A percentile compares a stretch with the other conserved stretches of the same genome.
Evolutionary conservation across 2,888 invertebrate genomes (phyloP).

Genomic region (Nomada ruficornis): DNA sequence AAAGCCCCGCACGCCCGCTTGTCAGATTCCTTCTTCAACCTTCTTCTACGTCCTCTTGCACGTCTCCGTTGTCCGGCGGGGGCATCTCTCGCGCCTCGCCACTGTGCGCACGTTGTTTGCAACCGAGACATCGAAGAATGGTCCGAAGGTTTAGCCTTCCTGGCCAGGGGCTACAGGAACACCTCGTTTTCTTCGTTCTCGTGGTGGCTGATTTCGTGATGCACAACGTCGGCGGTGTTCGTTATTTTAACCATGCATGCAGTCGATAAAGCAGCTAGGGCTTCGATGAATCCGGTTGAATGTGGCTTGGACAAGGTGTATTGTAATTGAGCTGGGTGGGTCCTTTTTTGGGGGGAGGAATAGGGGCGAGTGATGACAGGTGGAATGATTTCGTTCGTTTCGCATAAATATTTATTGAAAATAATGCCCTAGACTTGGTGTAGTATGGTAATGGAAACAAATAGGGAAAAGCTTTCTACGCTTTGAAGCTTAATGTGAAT

Average conservation of each 20-base stretch:
- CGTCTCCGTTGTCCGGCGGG: neutral
- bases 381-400: too few species aligned
- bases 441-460: too few species aligned
- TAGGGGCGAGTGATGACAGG: too few species aligned
- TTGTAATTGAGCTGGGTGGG: too few species aligned
- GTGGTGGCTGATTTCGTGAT: neutral
- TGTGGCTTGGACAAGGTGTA: neutral
- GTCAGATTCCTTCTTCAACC: conserved; percentile 59
- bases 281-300: neutral
- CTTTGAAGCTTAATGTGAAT: too few species aligned
- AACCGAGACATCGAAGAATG: conserved; percentile 13
- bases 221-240: neutral
- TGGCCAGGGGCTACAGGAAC: neutral
- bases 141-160: conserved; percentile 18
- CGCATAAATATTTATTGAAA: too few species aligned
- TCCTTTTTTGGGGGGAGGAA: too few species aligned
- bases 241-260: neutral
- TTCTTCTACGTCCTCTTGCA: conserved; percentile 58
- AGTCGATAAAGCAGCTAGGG: neutral
- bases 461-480: too few species aligned
- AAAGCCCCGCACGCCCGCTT: conserved; percentile 64
- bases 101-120: neutral
- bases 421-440: too few species aligned
- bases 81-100: neutral
- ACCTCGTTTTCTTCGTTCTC: neutral